Conservation (phyloP, 2,113 vertebrate species). For the Spea bombifrons region DNA sequence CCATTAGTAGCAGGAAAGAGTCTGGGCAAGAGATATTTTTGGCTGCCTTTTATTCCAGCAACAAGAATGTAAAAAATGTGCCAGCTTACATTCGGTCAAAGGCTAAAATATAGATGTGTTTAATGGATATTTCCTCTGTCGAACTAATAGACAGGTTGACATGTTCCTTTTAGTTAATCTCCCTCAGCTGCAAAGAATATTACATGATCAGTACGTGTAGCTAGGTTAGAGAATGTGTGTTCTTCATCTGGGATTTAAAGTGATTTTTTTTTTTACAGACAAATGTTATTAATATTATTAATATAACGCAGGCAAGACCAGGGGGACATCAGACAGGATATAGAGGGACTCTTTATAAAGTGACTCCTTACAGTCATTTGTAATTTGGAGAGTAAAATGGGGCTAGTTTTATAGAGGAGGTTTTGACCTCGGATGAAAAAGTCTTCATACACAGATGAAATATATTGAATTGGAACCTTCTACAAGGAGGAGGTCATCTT, state of each 20-base stretch:
- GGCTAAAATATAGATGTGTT: constrained; percentile 64
- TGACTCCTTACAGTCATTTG: too few species aligned
- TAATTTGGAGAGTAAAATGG: too few species aligned
- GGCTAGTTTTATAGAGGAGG: too few species aligned
- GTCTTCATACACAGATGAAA: too few species aligned
- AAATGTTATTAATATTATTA: background rate
- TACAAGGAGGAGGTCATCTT: too few species aligned
- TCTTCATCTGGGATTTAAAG: background rate
- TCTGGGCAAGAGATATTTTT: constrained; percentile 40
- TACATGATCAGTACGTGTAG: constrained; percentile 52
- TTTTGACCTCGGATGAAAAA: too few species aligned
- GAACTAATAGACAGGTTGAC: constrained; percentile 64
- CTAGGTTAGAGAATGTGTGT: constrained; percentile 26
- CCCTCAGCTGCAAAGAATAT: constrained; percentile 50
- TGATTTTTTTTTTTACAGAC: background rate
- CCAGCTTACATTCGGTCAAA: constrained; percentile 59
- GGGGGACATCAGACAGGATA: too few species aligned
- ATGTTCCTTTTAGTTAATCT: constrained; percentile 54
- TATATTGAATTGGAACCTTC: too few species aligned
- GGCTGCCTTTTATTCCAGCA: constrained; percentile 56
- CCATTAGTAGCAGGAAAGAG: background rate
- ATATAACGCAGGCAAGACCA: background rate
- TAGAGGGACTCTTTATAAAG: too few species aligned
- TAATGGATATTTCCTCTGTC: constrained; percentile 57
- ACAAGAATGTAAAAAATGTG: constrained; percentile 65